phyloP scores from a whole-genome alignment of 2,888 invertebrate species.

The Agelastica alni region DNA sequence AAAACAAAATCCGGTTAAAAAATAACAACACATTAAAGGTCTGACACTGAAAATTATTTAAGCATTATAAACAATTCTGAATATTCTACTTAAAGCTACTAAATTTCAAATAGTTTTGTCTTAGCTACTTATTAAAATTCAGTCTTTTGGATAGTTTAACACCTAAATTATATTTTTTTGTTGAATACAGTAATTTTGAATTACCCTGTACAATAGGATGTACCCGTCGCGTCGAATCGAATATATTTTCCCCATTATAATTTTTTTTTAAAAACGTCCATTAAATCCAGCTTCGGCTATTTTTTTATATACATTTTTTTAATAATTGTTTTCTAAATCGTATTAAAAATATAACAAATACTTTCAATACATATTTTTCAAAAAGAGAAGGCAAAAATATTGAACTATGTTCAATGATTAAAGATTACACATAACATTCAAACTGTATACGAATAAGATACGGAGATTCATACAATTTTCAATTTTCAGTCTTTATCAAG shows the following conservation, averaged over 20 bases:
- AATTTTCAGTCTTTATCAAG: neutral
- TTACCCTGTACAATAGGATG: conserved; percentile 3
- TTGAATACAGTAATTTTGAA: conserved; percentile 8
- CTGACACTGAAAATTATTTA: too few species aligned
- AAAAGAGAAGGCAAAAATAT: conserved; percentile 45
- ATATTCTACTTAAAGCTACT: too few species aligned
- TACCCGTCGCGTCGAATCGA: too few species aligned
- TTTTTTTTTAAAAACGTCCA: neutral
- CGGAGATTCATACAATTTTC: neutral
- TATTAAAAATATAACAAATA: conserved; percentile 47
- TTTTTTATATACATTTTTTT: conserved; percentile 21
- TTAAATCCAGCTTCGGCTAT: conserved; percentile 27
- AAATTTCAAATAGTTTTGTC: too few species aligned
- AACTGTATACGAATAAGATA: conserved; percentile 36
- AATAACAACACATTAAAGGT: too few species aligned
- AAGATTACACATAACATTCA: conserved; percentile 38
- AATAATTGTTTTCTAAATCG: conserved; percentile 29
- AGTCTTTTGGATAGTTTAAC: conserved; percentile 15
- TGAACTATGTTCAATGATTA: conserved; percentile 41
- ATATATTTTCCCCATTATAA: neutral
- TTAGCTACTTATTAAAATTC: conserved; percentile 11
- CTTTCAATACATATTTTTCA: conserved; percentile 36
- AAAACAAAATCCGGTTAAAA: too few species aligned
- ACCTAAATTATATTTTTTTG: conserved; percentile 14
- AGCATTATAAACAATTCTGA: too few species aligned